phyloP scores from a whole-genome alignment of 2,113 vertebrate genomes.

The Syrmaticus mikado region DNA sequence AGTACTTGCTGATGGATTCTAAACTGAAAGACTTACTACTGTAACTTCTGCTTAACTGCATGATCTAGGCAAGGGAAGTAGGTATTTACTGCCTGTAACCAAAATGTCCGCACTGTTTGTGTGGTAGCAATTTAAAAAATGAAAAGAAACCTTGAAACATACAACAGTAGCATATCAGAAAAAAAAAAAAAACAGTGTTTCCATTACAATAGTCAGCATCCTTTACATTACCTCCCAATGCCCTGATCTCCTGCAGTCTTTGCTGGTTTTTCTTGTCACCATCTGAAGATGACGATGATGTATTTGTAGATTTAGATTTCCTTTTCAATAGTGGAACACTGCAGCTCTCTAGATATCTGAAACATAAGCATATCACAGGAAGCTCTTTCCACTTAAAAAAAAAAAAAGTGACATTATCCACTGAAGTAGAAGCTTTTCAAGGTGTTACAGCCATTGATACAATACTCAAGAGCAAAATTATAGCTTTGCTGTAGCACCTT shows the following conservation, averaged over 20 bases:
- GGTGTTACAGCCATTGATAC: neutral
- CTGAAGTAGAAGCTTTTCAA: neutral
- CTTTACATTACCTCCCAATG: constrained; percentile 72
- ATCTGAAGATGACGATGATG: constrained; percentile 83
- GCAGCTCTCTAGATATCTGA: constrained; percentile 89
- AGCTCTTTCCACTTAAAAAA: neutral
- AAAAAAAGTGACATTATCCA: neutral
- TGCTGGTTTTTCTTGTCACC: constrained; percentile 79
- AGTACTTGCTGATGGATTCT: neutral
- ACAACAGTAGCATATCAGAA: neutral
- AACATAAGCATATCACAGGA: neutral
- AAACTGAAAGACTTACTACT: neutral
- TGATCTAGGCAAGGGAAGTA: neutral
- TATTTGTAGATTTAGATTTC: constrained; percentile 82
- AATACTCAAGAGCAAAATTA: neutral
- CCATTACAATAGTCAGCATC: neutral
- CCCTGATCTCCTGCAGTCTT: constrained; percentile 32
- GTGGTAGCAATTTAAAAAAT: neutral
- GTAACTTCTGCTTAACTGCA: neutral
- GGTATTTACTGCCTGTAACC: neutral
- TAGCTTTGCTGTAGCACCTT: neutral
- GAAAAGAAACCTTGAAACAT: neutral
- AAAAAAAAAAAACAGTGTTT: neutral
- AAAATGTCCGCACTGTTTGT: neutral
- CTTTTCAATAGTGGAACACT: constrained; percentile 85